Base-by-base conservation (phyloP, 35 echinoderm and acorn worm genomes). In the Apostichopus californicus region DNA sequence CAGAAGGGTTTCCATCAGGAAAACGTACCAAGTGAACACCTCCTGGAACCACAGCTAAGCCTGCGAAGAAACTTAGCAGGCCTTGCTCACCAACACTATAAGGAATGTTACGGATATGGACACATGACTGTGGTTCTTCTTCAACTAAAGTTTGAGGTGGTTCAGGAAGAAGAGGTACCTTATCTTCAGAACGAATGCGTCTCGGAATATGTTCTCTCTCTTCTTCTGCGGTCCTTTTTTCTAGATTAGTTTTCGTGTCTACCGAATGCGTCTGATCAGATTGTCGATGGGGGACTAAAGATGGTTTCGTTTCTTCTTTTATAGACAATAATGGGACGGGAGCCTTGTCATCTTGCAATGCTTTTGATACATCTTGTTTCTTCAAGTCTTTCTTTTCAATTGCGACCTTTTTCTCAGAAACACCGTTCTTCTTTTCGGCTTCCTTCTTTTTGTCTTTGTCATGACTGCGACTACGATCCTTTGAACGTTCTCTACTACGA, bases 81-180 rank as follows among this genome's bases (percentile, higher is more conserved):
- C 94, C 97, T 21, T 90, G 46, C 17, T 92, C 88, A 9, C 21
- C 89, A n/a, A 84, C 92, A 23, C 60, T 53, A 77, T 96, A 99
- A 26, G 97, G 92, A 22, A 99, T 55, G 82, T 99, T 99, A 46
- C 93, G 70, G 73, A 96, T n/a, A 83, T 85, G 84, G 18, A 95
- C 72, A 57, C 93, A 93, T 14, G 55, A 24, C 9, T 22, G 56
- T 28, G 53, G 60, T 65, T 84, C 79, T 23, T 81, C 59, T 66
- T 86, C 12, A 28, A 12, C 25, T 54, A 9, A n/a, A 21, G 8
- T 78, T 54, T 23, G n/a, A 24, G 9, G 12, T 66, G 91, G 78
- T 63, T 85, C 80, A 46, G 80, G 78, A 54, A 85, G 54, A 7
- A 78, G 73, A 2, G 71, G 71, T 75, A 75, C 12, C 7, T 18